phyloP scores from a whole-genome alignment of 2,113 vertebrate species.

The Dendrocopos noguchii region DNA sequence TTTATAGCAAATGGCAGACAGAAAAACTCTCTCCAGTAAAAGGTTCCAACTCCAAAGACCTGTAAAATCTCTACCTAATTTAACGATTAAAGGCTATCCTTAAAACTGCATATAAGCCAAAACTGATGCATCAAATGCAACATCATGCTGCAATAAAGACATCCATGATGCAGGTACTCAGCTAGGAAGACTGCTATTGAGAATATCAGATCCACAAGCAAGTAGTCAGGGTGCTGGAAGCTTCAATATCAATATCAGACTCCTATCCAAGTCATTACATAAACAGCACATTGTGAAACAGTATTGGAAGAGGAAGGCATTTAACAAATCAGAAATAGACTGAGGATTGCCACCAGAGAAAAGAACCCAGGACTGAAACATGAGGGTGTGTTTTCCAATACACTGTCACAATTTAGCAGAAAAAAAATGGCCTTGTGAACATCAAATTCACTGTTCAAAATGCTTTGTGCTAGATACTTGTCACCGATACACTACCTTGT shows the following conservation, averaged over 20 bases:
- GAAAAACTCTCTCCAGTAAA: background rate
- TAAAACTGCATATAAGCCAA: background rate
- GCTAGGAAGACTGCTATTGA: background rate
- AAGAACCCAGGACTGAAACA: background rate
- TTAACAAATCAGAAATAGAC: background rate
- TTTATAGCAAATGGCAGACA: background rate
- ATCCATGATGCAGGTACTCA: background rate
- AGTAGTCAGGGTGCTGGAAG: background rate
- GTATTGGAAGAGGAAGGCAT: background rate
- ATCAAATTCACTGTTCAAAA: constrained; percentile 25
- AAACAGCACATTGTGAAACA: background rate
- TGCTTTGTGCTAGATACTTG: constrained; percentile 38
- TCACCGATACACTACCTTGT: background rate
- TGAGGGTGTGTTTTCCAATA: background rate
- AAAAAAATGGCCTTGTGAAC: background rate
- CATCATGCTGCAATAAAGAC: background rate
- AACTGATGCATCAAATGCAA: background rate
- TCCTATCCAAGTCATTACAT: background rate
- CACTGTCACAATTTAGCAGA: background rate
- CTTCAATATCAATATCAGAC: background rate
- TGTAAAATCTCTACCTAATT: background rate
- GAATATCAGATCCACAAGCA: background rate
- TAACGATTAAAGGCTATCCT: background rate
- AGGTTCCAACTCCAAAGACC: background rate
- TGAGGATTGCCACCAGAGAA: rapidly evolving